These are phyloP conservation scores for Aleiodes leptofemur DNA, from an alignment of 2,888 invertebrate genomes.

Conservation along the genomic window DNA sequence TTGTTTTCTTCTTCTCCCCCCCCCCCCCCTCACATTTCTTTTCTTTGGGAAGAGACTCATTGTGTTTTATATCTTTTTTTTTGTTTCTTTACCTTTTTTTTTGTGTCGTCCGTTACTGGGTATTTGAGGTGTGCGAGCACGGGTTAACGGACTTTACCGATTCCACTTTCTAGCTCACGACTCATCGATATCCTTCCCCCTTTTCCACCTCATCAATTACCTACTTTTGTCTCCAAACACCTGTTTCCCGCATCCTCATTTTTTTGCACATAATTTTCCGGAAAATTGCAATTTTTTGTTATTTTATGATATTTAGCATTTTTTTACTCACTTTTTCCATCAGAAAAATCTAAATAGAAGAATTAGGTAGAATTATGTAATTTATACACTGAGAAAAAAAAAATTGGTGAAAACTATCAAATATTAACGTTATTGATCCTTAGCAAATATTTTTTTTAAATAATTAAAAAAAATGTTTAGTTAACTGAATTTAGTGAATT, in stretches of 20 bases:
- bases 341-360: too few species aligned
- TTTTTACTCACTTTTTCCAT: too few species aligned
- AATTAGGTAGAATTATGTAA: too few species aligned
- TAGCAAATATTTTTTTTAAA: too few species aligned
- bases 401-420: too few species aligned
- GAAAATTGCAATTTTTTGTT: not conserved
- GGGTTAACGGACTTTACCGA: conserved; percentile 52
- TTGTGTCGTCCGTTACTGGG: conserved; percentile 49
- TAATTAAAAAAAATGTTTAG: too few species aligned
- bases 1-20: not conserved
- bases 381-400: too few species aligned
- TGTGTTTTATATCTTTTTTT: conserved; percentile 43
- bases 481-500: too few species aligned
- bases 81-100: conserved; percentile 30
- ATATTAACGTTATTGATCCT: too few species aligned
- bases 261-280: too few species aligned
- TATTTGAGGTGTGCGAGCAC: conserved; percentile 35
- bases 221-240: conserved; percentile 37
- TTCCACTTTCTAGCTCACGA: conserved; percentile 52
- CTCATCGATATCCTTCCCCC: conserved; percentile 20
- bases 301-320: too few species aligned
- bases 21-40: not conserved
- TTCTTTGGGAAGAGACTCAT: conserved; percentile 43
- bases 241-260: conserved; percentile 10
- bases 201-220: conserved; percentile 3